Evolutionary conservation across 2,113 vertebrate species (phyloP).

Genomic region (Elachura formosa): DNA sequence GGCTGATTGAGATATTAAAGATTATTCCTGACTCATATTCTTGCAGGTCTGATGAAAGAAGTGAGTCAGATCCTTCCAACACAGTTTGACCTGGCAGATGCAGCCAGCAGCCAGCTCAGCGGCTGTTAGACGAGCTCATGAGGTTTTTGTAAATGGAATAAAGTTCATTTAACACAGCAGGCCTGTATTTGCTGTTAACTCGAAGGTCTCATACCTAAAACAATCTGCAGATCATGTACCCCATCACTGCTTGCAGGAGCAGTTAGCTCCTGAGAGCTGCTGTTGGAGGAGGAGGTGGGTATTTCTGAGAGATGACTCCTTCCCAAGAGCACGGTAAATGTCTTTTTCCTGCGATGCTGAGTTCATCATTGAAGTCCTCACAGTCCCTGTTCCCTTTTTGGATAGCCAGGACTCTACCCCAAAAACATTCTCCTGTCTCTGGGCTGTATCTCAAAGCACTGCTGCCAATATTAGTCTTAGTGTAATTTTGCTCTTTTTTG

Average conservation of each 20-base stretch:
- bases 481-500: not conserved
- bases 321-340: not conserved
- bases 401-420: not conserved
- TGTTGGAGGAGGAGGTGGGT: accelerated
- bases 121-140: not conserved
- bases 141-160: conserved; percentile 47
- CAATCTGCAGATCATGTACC: not conserved
- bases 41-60: conserved; percentile 48
- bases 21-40: conserved; percentile 15
- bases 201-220: not conserved
- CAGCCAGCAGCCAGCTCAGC: not conserved
- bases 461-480: not conserved
- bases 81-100: not conserved
- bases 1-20: not conserved
- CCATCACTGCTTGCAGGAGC: not conserved
- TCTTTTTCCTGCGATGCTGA: not conserved
- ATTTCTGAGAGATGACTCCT: not conserved
- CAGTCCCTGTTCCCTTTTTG: not conserved
- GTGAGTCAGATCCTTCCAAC: conserved; percentile 20
- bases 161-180: conserved; percentile 10
- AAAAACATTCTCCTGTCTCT: not conserved
- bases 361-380: not conserved
- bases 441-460: not conserved
- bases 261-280: not conserved
- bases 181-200: not conserved